phyloP scores from a whole-genome alignment of 2,888 invertebrate species.

The Hypomecis atomaria region DNA sequence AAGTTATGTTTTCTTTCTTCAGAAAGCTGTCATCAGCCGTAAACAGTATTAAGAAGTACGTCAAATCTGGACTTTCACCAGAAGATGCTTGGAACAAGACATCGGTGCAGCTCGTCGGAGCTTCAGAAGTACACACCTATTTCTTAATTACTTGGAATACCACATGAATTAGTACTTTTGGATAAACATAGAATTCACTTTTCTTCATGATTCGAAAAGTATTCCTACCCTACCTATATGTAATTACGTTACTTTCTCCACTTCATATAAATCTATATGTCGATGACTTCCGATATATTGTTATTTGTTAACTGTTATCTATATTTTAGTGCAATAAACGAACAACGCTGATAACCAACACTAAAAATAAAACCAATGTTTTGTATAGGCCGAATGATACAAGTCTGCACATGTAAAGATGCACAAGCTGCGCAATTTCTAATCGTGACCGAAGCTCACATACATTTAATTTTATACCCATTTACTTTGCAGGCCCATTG shows the following conservation, averaged over 20 bases:
- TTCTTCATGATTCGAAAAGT: not conserved
- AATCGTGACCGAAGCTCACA: not conserved
- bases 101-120: conserved; percentile 91
- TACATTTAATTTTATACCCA: too few species aligned
- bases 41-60: conserved; percentile 87
- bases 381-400: not conserved
- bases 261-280: too few species aligned
- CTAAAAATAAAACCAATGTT: not conserved
- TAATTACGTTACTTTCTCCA: not conserved
- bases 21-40: conserved; percentile 89
- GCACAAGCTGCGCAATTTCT: too few species aligned
- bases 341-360: too few species aligned
- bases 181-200: not conserved
- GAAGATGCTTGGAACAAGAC: conserved; percentile 95
- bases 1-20: conserved; percentile 37
- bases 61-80: conserved; percentile 84
- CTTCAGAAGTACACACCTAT: conserved; percentile 87
- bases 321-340: too few species aligned
- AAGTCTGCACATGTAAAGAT: too few species aligned
- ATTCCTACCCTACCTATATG: too few species aligned
- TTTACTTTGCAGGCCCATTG: conserved; percentile 85
- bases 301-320: too few species aligned
- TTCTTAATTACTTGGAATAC: too few species aligned
- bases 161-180: too few species aligned
- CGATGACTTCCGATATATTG: too few species aligned